phyloP scores from a whole-genome alignment of 2,113 vertebrate genomes.

The Neomonachus schauinslandi region DNA sequence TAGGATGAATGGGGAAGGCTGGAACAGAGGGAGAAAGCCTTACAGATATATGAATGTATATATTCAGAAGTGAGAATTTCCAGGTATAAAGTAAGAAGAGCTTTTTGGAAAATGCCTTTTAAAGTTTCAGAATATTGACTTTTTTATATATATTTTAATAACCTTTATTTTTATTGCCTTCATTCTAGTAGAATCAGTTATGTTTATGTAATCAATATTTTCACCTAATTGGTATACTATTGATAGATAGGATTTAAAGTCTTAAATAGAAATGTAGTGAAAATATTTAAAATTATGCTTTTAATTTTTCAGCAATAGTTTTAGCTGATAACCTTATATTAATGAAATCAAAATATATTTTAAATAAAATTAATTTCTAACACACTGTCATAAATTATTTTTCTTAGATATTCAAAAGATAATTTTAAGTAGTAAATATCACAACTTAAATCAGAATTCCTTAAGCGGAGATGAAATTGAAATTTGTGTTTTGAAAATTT shows the following conservation, averaged over 20 bases:
- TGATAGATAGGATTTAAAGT: background rate
- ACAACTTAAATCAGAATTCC: background rate
- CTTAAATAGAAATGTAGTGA: background rate
- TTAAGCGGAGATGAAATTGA: background rate
- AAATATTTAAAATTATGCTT: background rate
- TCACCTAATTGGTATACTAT: background rate
- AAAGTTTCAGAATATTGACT: background rate
- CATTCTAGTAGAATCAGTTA: background rate
- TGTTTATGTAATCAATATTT: background rate
- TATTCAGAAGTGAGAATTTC: background rate
- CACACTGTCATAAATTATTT: background rate
- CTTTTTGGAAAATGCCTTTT: background rate
- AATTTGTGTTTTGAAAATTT: background rate
- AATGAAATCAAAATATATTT: background rate
- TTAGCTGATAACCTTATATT: background rate
- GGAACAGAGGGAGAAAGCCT: background rate
- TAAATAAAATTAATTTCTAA: background rate
- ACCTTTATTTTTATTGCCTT: conserved; percentile 8
- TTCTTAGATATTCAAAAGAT: conserved; percentile 7
- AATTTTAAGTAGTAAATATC: background rate
- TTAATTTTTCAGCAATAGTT: background rate
- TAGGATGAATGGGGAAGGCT: background rate
- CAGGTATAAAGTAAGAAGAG: background rate
- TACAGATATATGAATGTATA: background rate
- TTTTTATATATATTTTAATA: background rate